Evolutionary conservation across 1,140 invertebrate species (phyloP), one percentile per base, ranked within the genome.

Genomic region (Scaptodrosophila lebanonensis): DNA sequence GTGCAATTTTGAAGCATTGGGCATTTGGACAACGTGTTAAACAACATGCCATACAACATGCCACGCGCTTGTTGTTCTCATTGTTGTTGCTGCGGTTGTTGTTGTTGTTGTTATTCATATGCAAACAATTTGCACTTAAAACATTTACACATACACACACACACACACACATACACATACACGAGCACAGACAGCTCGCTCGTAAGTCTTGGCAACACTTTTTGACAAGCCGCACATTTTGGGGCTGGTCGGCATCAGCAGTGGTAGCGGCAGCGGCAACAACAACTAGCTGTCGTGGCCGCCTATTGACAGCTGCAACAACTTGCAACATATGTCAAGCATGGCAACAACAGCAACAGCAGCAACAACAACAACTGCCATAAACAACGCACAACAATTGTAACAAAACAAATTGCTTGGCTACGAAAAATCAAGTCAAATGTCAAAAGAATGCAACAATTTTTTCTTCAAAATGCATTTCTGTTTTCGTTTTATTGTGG

Each of bases 221-320:
- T 76, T 49, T 76, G 72, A 76, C 71, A 75, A 57, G 71, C 49
- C 54, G 47, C 42, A 16, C 20, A 42, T 9, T n/a, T n/a, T n/a
- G n/a, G n/a, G n/a, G n/a, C n/a, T n/a, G n/a, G n/a, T n/a, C 48
- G 51, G 5, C 53, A 45, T 7, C 39, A 20, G 11, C 43, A 40
- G 12, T 40, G 20, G 22, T 20, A 43, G 27, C 49, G 12, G 53
- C 49, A 54, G 30, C 53, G 36, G 50, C 22, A 44, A 38, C 54
- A 60, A 18, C 61, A 44, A 40, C 68, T 62, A 64, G 52, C 54
- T 63, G 63, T 61, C 56, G 71, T 69, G 71, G 59, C 66, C 65
- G 53, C 64, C 66, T 64, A 70, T 67, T 63, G 66, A 76, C 72
- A 76, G 72, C 72, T 77, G 72, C 72, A 76, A 71, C 72, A 77